Base-by-base conservation (phyloP, 2,888 invertebrate genomes). In the Ectemnius cavifrons region DNA sequence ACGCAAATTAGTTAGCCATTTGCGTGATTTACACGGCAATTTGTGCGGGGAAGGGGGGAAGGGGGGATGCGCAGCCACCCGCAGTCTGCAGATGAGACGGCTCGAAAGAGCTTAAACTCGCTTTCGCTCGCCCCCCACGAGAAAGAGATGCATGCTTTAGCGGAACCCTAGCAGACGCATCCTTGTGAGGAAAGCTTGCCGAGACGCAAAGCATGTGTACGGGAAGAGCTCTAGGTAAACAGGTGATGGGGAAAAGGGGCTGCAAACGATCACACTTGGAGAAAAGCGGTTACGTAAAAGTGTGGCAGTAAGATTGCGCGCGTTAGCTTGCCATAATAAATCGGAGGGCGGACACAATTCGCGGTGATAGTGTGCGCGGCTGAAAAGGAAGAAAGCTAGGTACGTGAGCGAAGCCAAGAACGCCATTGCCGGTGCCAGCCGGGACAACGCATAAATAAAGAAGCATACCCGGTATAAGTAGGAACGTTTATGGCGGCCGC, bases 401-500 rank as follows among this genome's bases (percentile, higher is more conserved):
- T 28, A n/a, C n/a, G 0, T 0, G 20, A 8, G 16, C 57, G 60
- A 64, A 78, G 63, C 67, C 70, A 75, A 78, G 78, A 78, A 78
- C 56, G 59, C 69, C 47, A 49, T 66, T 49, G 37, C 16, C 27
- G 57, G 56, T 57, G 72, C 4, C 49, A 74, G 56, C 58, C 63
- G 23, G 78, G 72, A 81, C 82, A 81, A 81, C 73, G 73, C 83
- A 83, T 87, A 87, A 86, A 87, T 87, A 87, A 86, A 80, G 76
- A 78, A 86, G 78, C 72, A 71, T 80, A 77, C 73, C 77, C 79
- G 72, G 77, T 81, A 81, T 81, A 79, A 73, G 81, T 27, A 66
- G 61, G 74, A 83, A 81, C 82, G 80, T 84, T 86, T 84, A 85
- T 86, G 78, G 79, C 80, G 52, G 78, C 78, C 80, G 72, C 84